phyloP scores from a whole-genome alignment of 2,797 vertebrate genomes.

The Sphaeramia orbicularis region DNA sequence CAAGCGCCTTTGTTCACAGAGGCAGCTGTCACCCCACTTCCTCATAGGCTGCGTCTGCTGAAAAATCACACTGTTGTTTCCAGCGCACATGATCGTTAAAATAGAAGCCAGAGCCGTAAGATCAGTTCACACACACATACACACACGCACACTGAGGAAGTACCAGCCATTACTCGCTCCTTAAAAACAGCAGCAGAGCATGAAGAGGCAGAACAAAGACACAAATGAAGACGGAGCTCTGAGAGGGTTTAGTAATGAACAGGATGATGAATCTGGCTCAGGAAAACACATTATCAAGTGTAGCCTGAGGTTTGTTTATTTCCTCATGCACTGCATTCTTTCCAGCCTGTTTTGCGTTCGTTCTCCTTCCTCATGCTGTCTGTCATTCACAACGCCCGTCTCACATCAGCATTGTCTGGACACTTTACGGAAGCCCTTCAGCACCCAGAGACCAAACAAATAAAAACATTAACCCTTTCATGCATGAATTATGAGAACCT shows the following conservation, averaged over 20 bases:
- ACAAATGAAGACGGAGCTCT: not conserved
- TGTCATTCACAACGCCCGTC: constrained; percentile 57
- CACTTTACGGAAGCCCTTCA: constrained; percentile 13
- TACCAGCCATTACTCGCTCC: not conserved
- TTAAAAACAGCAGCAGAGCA: not conserved
- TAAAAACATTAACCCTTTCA: not conserved
- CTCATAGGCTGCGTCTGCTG: constrained; percentile 31
- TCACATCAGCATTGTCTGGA: constrained; percentile 47
- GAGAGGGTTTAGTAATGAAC: constrained; percentile 9
- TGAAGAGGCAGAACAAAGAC: constrained; percentile 1
- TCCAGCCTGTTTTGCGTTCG: constrained; percentile 38
- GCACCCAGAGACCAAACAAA: not conserved
- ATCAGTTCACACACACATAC: constrained; percentile 11
- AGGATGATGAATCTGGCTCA: constrained; percentile 7
- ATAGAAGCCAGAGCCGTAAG: not conserved
- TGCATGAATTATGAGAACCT: too few relatives aligned
- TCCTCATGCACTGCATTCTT: constrained; percentile 42
- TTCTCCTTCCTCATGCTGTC: constrained; percentile 51
- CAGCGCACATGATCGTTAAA: constrained; percentile 11
- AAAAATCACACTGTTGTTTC: constrained; percentile 19
- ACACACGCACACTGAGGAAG: not conserved
- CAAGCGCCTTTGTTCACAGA: constrained; percentile 39
- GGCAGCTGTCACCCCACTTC: constrained; percentile 54
- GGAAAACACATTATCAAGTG: not conserved
- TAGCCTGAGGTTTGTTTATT: constrained; percentile 36